Evolutionary conservation across 2,797 vertebrate species (phyloP), one percentile per base, ranked within the genome.

Genomic region (Anableps anableps): DNA sequence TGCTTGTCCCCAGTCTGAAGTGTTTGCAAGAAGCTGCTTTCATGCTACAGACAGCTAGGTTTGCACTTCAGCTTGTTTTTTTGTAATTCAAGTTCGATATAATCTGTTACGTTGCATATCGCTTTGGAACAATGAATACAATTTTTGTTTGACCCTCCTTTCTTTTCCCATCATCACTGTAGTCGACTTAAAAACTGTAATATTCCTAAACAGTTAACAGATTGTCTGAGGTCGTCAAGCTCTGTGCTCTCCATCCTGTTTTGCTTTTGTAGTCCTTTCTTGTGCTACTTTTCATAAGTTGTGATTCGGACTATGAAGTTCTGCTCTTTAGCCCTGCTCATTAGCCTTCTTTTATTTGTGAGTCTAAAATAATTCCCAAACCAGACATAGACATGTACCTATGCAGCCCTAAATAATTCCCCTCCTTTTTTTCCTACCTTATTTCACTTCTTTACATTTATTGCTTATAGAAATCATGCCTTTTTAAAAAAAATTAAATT

Each of bases 281-380:
- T 1, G 4, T 41, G 36, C 4, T 38, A 11, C 34, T 11, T 68
- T 41, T 68, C 19, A 41, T 10, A 66, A 21, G 34, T 23, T 23
- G 21, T 41, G 8, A 41, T 1, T 3, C 11, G 9, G 23, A 68
- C 23, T 13, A 68, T 38, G 4, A 41, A 68, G 21, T 13, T 68
- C 21, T 17, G 38, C 19, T 68, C 64, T 68, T 10, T 5, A 23
- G 4, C 17, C 9, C 36, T 2, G 10, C 4, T 38, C 16, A 64
- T 10, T 14, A 64, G 16, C 31, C 19, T 38, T 36, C 19, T 21
- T 23, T 16, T 8, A 26, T 68, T 68, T 68, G 23, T 41, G 21
- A 68, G 36, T 26, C 21, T 68, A 68, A 68, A 68, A 23, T 38
- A 68, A 68, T 55, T n/a, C n/a, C n/a, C n/a, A n/a, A n/a, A n/a